Conservation (phyloP, 2,797 vertebrate species). For the Mionectes olivaceus region DNA sequence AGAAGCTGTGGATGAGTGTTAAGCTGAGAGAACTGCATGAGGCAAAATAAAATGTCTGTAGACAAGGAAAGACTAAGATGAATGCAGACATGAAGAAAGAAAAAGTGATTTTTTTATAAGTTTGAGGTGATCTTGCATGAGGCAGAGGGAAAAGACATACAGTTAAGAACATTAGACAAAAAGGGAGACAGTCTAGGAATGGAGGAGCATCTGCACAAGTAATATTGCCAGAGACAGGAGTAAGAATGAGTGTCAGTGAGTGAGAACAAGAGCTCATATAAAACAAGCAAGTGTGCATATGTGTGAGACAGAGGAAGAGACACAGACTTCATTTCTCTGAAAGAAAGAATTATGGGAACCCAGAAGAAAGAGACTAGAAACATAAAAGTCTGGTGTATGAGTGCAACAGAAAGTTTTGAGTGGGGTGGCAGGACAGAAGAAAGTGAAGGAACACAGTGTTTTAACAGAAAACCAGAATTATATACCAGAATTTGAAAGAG, state of each 20-base stretch:
- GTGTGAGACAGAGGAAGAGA: not conserved
- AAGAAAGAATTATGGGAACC: not conserved
- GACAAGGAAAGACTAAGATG: not conserved
- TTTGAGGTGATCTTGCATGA: not conserved
- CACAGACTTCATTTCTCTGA: not conserved
- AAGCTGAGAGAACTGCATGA: not conserved
- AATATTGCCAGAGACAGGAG: not conserved
- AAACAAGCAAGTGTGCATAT: not conserved
- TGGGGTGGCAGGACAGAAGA: not conserved
- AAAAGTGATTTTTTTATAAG: not conserved
- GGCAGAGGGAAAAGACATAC: not conserved
- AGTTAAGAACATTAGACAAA: not conserved
- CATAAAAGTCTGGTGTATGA: not conserved
- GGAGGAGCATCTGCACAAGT: not conserved
- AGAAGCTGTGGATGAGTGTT: not conserved
- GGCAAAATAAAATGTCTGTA: not conserved
- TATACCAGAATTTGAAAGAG: not conserved
- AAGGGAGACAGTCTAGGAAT: not conserved
- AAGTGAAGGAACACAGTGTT: not conserved
- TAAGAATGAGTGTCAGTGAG: not conserved
- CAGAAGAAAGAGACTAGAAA: not conserved
- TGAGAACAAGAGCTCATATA: not conserved
- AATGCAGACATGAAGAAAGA: not conserved
- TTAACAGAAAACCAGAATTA: not conserved
- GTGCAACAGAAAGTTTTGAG: slow-evolving; percentile 33